Evolutionary conservation across 2,888 invertebrate species (phyloP).

Genomic region (Scaptomyza polygonia): DNA sequence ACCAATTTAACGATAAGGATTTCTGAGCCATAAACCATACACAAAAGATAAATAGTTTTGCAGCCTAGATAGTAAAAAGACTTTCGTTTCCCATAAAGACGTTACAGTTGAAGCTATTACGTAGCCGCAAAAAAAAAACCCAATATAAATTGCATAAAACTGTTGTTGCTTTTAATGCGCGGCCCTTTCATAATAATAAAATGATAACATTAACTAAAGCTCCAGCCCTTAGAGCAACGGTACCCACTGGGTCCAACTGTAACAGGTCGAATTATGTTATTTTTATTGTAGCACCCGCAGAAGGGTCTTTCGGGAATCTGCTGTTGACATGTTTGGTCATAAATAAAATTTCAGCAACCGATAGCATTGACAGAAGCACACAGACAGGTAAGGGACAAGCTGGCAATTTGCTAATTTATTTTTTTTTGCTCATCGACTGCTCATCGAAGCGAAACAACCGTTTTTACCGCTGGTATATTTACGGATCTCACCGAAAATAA

Average conservation of each 20-base stretch:
- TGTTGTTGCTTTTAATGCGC: conserved; percentile 56
- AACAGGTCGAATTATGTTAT: conserved; percentile 42
- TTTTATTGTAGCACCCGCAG: conserved; percentile 55
- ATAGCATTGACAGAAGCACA: conserved; percentile 30
- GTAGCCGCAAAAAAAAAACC: conserved; percentile 37
- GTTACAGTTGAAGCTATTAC: conserved; percentile 38
- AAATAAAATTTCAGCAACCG: conserved; percentile 64
- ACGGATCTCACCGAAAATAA: conserved; percentile 7
- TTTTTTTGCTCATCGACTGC: conserved; percentile 39
- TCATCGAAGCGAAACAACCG: conserved; percentile 37
- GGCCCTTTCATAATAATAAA: conserved; percentile 67
- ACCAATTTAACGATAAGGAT: conserved; percentile 33
- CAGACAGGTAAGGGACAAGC: conserved; percentile 29
- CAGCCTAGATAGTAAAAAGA: conserved; percentile 14
- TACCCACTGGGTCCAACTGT: conserved; percentile 18
- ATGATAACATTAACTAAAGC: conserved; percentile 51
- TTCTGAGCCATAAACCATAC: conserved; percentile 9
- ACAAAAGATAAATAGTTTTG: conserved; percentile 17
- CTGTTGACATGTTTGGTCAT: conserved; percentile 53
- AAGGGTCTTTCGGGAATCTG: conserved; percentile 22
- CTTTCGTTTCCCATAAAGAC: conserved; percentile 33
- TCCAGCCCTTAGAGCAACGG: conserved; percentile 12
- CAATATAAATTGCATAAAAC: conserved; percentile 63
- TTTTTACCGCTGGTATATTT: conserved; percentile 25
- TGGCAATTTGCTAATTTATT: conserved; percentile 41